A percentile compares a stretch with the other conserved stretches of the same genome.
These are phyloP conservation scores for Apaloderma vittatum DNA, from an alignment of 2,113 vertebrate genomes.

Conservation along the genomic window DNA sequence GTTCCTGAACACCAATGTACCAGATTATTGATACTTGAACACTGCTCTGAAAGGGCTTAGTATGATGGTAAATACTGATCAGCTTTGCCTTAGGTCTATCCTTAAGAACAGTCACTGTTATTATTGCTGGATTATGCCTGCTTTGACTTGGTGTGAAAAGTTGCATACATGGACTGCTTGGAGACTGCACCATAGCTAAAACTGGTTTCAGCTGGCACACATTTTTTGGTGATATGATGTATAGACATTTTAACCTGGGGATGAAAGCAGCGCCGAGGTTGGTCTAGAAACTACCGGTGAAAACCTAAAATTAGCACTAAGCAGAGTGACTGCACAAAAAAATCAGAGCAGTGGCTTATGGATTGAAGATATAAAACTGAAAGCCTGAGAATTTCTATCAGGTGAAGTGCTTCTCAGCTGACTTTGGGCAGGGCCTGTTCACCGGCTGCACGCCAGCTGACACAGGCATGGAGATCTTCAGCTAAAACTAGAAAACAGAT, in stretches of 20 bases:
- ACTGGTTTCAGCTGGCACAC: neutral
- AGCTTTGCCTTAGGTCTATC: neutral
- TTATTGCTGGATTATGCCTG: neutral
- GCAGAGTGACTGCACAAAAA: neutral
- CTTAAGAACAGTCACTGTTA: neutral
- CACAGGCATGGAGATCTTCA: neutral
- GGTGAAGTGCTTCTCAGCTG: neutral
- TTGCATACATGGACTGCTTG: neutral
- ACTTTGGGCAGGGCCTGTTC: neutral
- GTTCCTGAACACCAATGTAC: neutral
- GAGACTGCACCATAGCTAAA: neutral
- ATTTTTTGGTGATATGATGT: neutral
- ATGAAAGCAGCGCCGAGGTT: neutral
- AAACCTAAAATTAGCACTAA: neutral
- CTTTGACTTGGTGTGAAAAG: neutral
- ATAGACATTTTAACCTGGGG: neutral
- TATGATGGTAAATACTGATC: neutral
- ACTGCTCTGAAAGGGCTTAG: neutral
- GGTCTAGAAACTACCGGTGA: neutral
- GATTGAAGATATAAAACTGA: neutral
- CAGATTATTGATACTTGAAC: neutral
- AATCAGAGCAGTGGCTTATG: neutral
- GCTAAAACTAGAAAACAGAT: neutral
- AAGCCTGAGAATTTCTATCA: neutral
- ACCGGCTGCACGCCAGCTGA: fast-evolving